Evolutionary conservation across 2,113 vertebrate genomes (phyloP), one percentile per base, ranked within the genome.

Genomic region (Malurus elegans): DNA sequence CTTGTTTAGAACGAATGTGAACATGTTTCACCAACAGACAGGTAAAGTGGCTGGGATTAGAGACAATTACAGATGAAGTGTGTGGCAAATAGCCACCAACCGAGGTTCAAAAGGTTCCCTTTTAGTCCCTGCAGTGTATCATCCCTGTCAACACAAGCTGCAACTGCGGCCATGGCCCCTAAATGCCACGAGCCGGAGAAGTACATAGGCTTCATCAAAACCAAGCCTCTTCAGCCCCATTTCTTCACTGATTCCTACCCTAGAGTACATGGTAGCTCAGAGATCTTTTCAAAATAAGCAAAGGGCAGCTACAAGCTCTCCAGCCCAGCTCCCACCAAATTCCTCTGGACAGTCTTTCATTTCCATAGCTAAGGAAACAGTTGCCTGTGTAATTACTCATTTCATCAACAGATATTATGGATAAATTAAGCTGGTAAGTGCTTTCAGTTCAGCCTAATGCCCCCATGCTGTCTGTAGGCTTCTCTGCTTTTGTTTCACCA

Each of bases 91-190:
- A 81, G 45, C 70, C 76, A 89, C 80, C 79, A 95, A n/a, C 54
- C 0, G 12, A 70, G 66, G 70, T 85, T 92, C 89, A 79, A 72
- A 95, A 92, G 69, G 64, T 83, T 91, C 71, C 65, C 72, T 87
- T 93, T 87, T 53, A 89, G 83, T 71, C 44, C 36, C 69, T 92
- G 86, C 76, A 86, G 65, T 81, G 61, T 71, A 91, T 88, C 86
- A 71, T 84, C 31, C 61, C 53, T 85, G 51, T 76, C 44, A 78
- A 78, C 70, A 56, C 44, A 71, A 57, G 29, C 79, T 86, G 54
- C 51, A 86, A 53, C 60, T 73, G 61, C 24, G 13, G n/a, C 54
- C 80, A 34, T 21, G 34, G 62, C 53, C 76, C 29, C 69, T 84
- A 79, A 90, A 91, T 44, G 50, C 18, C 64, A 90, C 40, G 71